Evolutionary conservation across 2,797 vertebrate species (phyloP).

Genomic region (Calcarius lapponicus): DNA sequence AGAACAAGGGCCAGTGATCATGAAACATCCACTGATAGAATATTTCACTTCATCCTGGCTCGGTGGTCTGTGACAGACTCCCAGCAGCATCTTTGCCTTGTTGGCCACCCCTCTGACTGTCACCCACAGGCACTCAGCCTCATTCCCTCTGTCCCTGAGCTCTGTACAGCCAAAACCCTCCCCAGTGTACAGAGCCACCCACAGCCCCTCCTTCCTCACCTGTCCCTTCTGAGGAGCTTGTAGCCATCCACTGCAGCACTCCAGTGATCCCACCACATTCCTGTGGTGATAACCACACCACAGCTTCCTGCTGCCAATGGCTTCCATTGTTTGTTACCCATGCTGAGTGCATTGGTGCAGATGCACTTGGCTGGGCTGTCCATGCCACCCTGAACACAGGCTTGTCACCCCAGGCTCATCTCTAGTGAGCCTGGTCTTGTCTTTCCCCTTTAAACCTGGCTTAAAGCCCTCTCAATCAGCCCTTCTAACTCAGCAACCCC

Average conservation of each 20-base stretch:
- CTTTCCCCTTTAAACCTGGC: not conserved
- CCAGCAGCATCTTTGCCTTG: not conserved
- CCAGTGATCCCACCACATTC: not conserved
- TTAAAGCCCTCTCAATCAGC: not conserved
- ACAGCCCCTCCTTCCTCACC: not conserved
- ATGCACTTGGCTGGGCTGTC: not conserved
- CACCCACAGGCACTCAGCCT: not conserved
- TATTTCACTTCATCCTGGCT: not conserved
- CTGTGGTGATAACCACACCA: not conserved
- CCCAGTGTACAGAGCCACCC: not conserved
- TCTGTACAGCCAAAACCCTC: not conserved
- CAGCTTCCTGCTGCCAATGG: not conserved
- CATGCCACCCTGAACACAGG: accelerated
- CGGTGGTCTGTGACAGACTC: not conserved
- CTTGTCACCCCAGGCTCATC: accelerated
- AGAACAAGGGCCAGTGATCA: no score
- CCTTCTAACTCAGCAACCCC: not conserved
- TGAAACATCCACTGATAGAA: not conserved
- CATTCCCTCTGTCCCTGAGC: not conserved
- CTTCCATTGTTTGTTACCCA: not conserved
- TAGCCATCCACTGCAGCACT: not conserved
- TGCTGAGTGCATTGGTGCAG: not conserved
- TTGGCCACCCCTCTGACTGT: not conserved
- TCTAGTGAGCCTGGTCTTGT: accelerated
- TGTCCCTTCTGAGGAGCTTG: not conserved